Conservation (phyloP, 2,113 vertebrate genomes). For the Gambusia holbrooki region DNA sequence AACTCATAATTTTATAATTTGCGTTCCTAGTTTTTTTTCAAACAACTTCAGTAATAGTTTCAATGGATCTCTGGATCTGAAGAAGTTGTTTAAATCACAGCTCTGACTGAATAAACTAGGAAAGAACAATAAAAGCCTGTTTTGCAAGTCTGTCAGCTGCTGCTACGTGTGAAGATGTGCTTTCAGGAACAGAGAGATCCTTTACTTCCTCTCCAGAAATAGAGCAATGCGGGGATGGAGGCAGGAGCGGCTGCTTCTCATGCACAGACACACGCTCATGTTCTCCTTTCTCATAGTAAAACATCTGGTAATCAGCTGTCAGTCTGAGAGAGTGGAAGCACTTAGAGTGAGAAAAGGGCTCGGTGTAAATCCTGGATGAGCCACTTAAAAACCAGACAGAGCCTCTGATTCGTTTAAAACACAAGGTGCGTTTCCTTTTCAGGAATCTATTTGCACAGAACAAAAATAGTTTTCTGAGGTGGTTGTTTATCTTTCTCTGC, state of each 20-base stretch:
- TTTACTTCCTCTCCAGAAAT: constrained; percentile 47
- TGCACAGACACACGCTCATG: neutral
- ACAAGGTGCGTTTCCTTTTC: neutral
- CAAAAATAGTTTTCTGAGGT: neutral
- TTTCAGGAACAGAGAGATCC: constrained; percentile 25
- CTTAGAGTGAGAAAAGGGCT: neutral
- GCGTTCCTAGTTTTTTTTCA: neutral
- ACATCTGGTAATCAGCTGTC: constrained; percentile 29
- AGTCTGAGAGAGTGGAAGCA: constrained; percentile 34
- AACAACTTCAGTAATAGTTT: neutral
- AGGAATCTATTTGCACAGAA: neutral
- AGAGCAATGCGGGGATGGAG: constrained; percentile 14
- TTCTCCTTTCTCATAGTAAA: constrained; percentile 10
- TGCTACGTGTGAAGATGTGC: neutral
- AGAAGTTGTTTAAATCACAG: constrained; percentile 3
- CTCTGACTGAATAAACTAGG: constrained; percentile 9
- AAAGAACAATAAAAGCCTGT: neutral
- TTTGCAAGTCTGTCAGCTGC: neutral
- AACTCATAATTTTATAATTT: too few species aligned
- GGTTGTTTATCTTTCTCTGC: neutral
- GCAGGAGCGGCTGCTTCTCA: neutral
- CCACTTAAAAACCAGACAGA: neutral
- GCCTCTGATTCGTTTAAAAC: neutral
- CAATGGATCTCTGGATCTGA: neutral
- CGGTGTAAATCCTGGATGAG: neutral